A percentile compares a stretch with the other conserved stretches of the same genome.
These are phyloP conservation scores for Bambusicola thoracicus DNA, from an alignment of 2,113 vertebrate genomes.

Conservation along the genomic window DNA sequence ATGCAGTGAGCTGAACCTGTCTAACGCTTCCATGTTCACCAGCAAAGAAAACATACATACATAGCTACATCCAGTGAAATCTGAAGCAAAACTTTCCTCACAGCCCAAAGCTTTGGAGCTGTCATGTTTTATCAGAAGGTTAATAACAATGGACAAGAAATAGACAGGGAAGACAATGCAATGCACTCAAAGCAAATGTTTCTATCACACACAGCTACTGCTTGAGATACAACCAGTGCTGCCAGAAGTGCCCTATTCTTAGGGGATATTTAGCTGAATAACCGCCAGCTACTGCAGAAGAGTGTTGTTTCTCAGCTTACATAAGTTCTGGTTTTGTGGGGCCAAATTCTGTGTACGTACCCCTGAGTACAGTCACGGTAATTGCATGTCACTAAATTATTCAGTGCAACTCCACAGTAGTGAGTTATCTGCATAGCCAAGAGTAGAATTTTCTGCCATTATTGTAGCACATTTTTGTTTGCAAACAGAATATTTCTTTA, in stretches of 20 bases:
- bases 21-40: neutral
- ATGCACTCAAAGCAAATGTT: neutral
- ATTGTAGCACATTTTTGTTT: neutral
- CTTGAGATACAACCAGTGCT: neutral
- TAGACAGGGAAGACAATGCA: neutral
- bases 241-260: neutral
- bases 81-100: neutral
- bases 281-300: neutral
- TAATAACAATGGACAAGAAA: neutral
- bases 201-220: neutral
- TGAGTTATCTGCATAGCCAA: neutral
- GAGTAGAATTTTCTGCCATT: neutral
- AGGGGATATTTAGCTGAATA: neutral
- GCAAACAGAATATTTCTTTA: neutral
- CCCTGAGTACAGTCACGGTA: neutral
- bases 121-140: neutral
- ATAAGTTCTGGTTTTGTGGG: neutral
- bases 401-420: neutral
- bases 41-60: neutral
- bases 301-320: neutral
- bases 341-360: neutral
- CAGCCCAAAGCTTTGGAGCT: neutral
- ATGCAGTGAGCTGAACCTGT: neutral
- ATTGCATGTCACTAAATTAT: neutral
- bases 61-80: neutral